phyloP scores from a whole-genome alignment of 1,140 invertebrate genomes.

The Trinorchestia longiramus region DNA sequence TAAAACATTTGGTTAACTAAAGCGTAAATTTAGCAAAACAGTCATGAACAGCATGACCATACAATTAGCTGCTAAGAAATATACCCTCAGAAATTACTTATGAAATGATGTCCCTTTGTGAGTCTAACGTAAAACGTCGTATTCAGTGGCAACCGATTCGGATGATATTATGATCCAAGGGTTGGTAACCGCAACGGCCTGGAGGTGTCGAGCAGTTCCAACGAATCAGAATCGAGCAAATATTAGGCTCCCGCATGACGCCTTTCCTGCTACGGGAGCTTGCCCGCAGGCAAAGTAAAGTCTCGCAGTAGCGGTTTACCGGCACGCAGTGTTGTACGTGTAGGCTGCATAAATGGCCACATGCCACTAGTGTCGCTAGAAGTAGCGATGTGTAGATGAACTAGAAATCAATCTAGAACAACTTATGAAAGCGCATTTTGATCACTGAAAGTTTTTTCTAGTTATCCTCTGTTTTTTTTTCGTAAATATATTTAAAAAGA shows the following conservation, averaged over 20 bases:
- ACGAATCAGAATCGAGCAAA: not conserved
- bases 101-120: not conserved
- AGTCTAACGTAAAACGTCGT: not conserved
- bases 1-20: no score
- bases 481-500: not conserved
- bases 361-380: not conserved
- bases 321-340: not conserved
- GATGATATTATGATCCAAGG: not conserved
- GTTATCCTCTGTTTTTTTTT: not conserved
- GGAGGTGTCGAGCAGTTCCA: not conserved
- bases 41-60: no score
- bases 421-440: not conserved
- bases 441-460: not conserved
- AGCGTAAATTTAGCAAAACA: no score
- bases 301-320: not conserved
- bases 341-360: not conserved
- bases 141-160: not conserved
- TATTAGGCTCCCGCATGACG: not conserved
- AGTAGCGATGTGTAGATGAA: not conserved
- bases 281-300: not conserved
- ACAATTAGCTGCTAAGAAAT: no score
- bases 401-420: not conserved
- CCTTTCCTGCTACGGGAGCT: not conserved
- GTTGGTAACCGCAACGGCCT: not conserved
- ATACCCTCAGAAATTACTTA: no score